Conservation (phyloP, 2,797 vertebrate species). For the Lophius americanus region DNA sequence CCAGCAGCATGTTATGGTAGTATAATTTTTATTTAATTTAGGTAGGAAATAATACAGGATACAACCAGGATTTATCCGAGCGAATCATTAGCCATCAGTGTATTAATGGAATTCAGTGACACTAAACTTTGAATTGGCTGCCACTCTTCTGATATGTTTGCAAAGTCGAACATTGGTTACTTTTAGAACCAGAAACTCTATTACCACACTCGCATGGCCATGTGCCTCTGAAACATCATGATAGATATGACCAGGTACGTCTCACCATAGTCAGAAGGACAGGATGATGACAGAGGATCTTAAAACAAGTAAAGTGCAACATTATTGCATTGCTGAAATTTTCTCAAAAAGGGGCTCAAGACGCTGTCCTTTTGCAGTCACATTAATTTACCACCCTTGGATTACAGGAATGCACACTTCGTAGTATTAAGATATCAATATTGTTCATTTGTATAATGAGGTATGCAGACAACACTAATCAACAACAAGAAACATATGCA, state of each 20-base stretch:
- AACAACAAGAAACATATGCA: no score
- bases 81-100: no score
- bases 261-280: conserved; percentile 46
- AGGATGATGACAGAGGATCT: conserved; percentile 13
- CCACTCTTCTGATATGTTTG: conserved; percentile 16
- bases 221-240: conserved; percentile 2
- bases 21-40: no score
- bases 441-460: no score
- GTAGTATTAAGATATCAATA: not conserved
- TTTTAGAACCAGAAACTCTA: conserved; percentile 5
- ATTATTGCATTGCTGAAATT: not conserved
- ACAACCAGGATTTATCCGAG: no score
- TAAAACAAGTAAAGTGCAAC: conserved; percentile 7
- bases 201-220: not conserved
- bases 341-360: not conserved
- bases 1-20: no score
- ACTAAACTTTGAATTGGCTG: conserved; percentile 16
- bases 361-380: not conserved
- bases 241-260: conserved; percentile 27
- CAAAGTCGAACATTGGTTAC: conserved; percentile 4
- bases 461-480: no score
- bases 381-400: no score
- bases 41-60: no score
- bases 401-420: not conserved
- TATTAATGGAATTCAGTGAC: not conserved